Conservation (phyloP, 2,113 vertebrate species). For the Garra rufa region DNA sequence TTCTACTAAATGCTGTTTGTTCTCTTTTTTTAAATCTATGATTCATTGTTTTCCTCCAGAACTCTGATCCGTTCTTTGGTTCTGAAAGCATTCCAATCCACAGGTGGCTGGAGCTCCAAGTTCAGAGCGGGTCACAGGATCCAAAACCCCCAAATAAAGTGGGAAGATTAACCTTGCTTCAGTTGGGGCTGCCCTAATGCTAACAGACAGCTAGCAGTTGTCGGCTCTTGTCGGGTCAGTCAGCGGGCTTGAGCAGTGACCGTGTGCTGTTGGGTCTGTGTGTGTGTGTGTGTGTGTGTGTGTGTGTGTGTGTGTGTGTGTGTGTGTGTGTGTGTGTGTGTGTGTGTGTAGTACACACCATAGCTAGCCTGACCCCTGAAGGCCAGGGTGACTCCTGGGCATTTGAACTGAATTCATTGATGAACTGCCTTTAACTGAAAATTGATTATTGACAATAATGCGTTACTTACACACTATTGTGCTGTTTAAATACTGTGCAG, state of each 20-base stretch:
- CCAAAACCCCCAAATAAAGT: constrained; percentile 51
- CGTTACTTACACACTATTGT: no score
- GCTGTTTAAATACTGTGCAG: no score
- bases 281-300: constrained; percentile 28
- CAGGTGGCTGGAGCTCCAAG: constrained; percentile 45
- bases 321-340: background rate
- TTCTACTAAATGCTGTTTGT: no score
- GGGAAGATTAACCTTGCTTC: constrained; percentile 70
- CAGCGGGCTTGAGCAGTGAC: constrained; percentile 67
- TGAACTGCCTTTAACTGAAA: no score
- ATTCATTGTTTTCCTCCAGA: background rate
- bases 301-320: constrained; percentile 18
- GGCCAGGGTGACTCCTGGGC: constrained; percentile 67
- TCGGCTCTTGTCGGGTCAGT: constrained; percentile 73
- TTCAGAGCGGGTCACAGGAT: constrained; percentile 56
- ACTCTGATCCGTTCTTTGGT: background rate
- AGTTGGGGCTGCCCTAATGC: constrained; percentile 69
- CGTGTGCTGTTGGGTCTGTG: constrained; percentile 55
- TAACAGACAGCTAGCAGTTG: constrained; percentile 81
- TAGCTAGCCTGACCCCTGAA: constrained; percentile 63
- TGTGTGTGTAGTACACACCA: constrained; percentile 37
- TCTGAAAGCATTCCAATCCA: constrained; percentile 8
- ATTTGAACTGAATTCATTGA: no score
- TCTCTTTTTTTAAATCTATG: background rate
- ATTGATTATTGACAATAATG: no score